phyloP scores from a whole-genome alignment of 2,113 vertebrate genomes.

The Pipa parva region DNA sequence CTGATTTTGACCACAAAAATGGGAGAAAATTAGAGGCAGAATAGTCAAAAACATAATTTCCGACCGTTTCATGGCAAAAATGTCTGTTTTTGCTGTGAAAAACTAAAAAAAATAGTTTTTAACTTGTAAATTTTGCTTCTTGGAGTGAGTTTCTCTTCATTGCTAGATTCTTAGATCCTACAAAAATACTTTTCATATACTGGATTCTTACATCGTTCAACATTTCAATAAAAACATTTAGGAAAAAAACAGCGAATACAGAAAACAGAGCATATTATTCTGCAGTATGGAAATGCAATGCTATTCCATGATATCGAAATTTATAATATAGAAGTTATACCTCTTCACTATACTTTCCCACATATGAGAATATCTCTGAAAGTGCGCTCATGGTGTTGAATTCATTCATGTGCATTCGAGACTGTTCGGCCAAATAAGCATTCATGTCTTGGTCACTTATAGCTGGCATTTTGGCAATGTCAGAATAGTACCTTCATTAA shows the following conservation, averaged over 20 bases:
- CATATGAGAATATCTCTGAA: conserved; percentile 96
- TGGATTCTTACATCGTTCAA: background rate
- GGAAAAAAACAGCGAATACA: background rate
- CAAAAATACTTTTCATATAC: too few species aligned
- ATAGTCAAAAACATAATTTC: too few species aligned
- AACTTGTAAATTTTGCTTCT: too few species aligned
- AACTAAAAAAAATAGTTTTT: too few species aligned
- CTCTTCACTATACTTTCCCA: conserved; percentile 97
- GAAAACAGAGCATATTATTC: background rate
- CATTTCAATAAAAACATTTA: background rate
- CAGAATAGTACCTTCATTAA: conserved; percentile 86
- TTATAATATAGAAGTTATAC: conserved; percentile 58
- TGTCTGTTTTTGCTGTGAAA: too few species aligned
- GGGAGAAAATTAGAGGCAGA: too few species aligned
- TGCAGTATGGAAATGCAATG: background rate
- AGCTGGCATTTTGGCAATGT: conserved; percentile 93
- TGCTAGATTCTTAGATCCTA: too few species aligned
- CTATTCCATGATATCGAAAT: background rate
- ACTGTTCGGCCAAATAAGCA: conserved; percentile 94
- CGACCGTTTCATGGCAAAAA: too few species aligned
- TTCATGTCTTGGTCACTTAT: conserved; percentile 99
- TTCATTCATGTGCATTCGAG: conserved; percentile 97
- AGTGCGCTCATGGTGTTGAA: conserved; percentile 97
- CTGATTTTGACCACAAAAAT: too few species aligned
- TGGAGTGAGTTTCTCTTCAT: too few species aligned